Conservation (phyloP, 2,888 invertebrate genomes). For the Morinoia aosen region DNA sequence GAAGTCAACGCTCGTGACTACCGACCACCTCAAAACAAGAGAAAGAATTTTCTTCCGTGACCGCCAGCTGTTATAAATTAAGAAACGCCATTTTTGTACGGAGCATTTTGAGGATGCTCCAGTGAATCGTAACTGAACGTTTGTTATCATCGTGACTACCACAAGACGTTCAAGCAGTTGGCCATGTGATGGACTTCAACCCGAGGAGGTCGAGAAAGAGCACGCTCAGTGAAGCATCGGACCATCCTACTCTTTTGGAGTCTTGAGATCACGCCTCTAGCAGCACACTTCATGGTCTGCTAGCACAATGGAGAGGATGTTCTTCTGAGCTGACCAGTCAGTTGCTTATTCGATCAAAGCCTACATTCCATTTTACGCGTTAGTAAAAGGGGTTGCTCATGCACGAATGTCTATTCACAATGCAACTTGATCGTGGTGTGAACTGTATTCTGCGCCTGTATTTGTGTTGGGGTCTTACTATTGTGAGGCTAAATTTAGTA, state of each 20-base stretch:
- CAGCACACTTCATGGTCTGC: conserved; percentile 8
- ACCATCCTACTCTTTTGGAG: conserved; percentile 12
- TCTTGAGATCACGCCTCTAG: conserved; percentile 6
- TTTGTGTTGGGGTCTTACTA: background rate
- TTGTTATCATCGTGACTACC: conserved; percentile 27
- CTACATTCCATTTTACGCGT: background rate
- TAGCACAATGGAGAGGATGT: background rate
- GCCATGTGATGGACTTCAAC: conserved; percentile 15
- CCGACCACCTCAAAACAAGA: background rate
- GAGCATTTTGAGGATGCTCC: conserved; percentile 39
- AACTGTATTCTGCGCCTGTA: background rate
- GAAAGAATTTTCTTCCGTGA: conserved; percentile 28
- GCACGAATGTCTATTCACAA: background rate
- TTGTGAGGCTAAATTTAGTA: background rate
- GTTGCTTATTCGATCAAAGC: background rate
- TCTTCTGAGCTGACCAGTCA: background rate
- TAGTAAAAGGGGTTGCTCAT: background rate
- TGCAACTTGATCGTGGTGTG: background rate
- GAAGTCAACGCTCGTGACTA: conserved; percentile 7
- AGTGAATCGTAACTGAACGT: conserved; percentile 44
- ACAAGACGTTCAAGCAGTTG: conserved; percentile 12
- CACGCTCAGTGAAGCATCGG: conserved; percentile 26
- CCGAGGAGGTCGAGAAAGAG: conserved; percentile 5
- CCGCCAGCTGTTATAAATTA: conserved; percentile 38
- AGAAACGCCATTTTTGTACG: conserved; percentile 12